Evolutionary conservation across 2,113 vertebrate species (phyloP).

Genomic region (Nothocercus julius): DNA sequence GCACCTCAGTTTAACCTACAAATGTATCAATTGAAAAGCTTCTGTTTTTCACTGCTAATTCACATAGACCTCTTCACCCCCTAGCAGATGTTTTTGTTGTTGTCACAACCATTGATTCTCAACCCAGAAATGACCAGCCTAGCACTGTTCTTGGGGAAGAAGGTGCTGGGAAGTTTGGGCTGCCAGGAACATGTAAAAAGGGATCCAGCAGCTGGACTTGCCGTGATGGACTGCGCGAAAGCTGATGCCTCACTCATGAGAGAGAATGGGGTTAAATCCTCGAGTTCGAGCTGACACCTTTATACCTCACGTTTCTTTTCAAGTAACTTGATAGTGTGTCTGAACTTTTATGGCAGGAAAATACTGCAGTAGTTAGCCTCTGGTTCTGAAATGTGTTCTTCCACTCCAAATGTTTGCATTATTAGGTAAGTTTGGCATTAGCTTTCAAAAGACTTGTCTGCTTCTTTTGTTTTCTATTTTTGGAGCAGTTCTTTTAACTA

Average conservation of each 20-base stretch:
- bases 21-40: neutral
- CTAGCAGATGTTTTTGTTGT: accelerated
- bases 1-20: neutral
- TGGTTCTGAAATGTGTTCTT: neutral
- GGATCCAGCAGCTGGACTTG: neutral
- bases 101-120: neutral
- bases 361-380: neutral
- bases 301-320: neutral
- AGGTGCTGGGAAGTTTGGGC: neutral
- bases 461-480: neutral
- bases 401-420: neutral
- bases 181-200: neutral
- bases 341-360: neutral
- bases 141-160: neutral
- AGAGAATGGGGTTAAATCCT: accelerated
- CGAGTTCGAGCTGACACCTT: neutral
- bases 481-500: neutral
- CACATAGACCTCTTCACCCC: neutral
- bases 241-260: neutral
- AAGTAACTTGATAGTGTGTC: neutral
- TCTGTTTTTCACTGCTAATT: neutral
- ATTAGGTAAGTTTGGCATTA: neutral
- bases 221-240: accelerated
- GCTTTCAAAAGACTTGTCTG: neutral
- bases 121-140: neutral